phyloP scores from a whole-genome alignment of 2,797 vertebrate species.

The Danio albolineatus region DNA sequence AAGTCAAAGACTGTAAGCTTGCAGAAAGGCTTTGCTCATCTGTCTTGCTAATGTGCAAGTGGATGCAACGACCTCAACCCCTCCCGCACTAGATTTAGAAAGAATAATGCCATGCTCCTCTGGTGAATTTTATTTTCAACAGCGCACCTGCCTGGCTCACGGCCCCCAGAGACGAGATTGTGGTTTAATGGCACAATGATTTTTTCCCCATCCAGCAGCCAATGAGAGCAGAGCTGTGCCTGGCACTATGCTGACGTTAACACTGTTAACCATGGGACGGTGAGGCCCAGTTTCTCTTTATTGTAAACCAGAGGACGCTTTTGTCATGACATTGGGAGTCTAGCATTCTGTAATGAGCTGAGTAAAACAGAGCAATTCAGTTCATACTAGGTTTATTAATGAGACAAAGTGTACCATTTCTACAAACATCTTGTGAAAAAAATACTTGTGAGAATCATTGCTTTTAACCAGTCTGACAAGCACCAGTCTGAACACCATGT shows the following conservation, averaged over 20 bases:
- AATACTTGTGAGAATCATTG: neutral
- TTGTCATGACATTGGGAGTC: slow-evolving; percentile 7
- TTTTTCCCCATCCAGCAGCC: slow-evolving; percentile 24
- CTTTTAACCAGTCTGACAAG: neutral
- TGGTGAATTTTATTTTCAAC: slow-evolving; percentile 67
- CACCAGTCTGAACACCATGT: no score
- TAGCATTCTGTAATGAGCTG: slow-evolving; percentile 32
- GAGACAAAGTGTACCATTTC: neutral
- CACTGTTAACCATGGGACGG: slow-evolving; percentile 20
- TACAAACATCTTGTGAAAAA: slow-evolving; percentile 2
- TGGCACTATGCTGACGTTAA: slow-evolving; percentile 33
- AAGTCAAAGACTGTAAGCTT: slow-evolving; percentile 57
- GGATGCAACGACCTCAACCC: slow-evolving; percentile 48
- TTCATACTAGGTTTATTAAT: neutral
- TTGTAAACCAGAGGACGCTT: slow-evolving; percentile 42
- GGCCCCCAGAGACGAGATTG: slow-evolving; percentile 30
- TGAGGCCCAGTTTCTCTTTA: slow-evolving; percentile 26
- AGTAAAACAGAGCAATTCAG: neutral
- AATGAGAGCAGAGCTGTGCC: slow-evolving; percentile 23
- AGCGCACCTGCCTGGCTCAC: slow-evolving; percentile 61
- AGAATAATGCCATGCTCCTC: slow-evolving; percentile 62
- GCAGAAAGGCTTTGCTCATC: slow-evolving; percentile 63
- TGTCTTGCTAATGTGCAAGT: slow-evolving; percentile 63
- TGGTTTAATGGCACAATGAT: slow-evolving; percentile 49
- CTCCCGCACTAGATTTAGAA: slow-evolving; percentile 32